These are phyloP conservation scores for Athripsodes cinereus DNA, from an alignment of 2,888 invertebrate species.

Conservation along the genomic window DNA sequence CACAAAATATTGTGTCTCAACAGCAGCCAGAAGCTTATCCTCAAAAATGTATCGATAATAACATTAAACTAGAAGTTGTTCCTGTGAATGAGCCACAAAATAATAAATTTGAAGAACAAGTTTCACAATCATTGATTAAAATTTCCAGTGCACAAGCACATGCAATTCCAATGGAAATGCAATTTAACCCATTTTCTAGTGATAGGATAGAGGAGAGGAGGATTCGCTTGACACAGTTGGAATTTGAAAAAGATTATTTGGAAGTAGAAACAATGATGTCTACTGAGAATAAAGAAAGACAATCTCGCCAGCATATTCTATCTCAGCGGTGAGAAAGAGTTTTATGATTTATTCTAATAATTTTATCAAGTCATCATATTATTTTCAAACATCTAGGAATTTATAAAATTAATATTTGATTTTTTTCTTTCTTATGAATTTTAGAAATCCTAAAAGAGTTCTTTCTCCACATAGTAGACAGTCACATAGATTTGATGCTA, in stretches of 20 bases:
- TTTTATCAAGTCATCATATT: no score
- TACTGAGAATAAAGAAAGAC: not conserved
- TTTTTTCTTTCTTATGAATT: not conserved
- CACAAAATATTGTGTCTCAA: not conserved
- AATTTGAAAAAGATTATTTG: constrained; percentile 17
- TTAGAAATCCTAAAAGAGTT: not conserved
- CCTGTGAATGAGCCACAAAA: not conserved
- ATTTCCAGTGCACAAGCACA: not conserved
- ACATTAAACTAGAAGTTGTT: not conserved
- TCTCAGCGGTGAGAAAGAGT: not conserved
- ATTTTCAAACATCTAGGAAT: no score
- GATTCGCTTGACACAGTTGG: constrained; percentile 11
- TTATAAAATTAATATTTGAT: no score
- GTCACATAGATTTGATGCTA: not conserved
- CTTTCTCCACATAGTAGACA: not conserved
- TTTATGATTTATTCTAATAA: not conserved
- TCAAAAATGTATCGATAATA: no score
- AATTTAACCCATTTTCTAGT: not conserved
- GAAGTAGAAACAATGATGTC: constrained; percentile 5
- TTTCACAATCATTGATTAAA: not conserved
- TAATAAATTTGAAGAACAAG: not conserved
- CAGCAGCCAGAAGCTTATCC: no score
- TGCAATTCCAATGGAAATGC: no score
- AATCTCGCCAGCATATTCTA: not conserved
- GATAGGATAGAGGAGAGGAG: constrained; percentile 11